Evolutionary conservation across 2,888 invertebrate genomes (phyloP).

Genomic region (Scaptomyza caliginosa): DNA sequence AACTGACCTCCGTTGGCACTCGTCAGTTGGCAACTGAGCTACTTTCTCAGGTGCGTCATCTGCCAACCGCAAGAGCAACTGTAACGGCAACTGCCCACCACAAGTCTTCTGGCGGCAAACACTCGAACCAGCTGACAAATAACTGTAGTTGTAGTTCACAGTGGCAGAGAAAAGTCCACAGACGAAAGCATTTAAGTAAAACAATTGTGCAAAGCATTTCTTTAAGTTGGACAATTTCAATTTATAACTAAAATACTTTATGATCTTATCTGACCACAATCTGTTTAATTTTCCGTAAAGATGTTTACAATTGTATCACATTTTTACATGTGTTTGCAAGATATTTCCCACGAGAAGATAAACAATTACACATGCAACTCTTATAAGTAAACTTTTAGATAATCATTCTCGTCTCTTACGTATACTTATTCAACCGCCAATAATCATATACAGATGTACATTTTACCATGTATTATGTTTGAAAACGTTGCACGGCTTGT

Average conservation of each 20-base stretch:
- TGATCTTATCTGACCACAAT: too few species aligned
- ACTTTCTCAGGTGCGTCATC: constrained; percentile 68
- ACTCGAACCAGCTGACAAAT: constrained; percentile 41
- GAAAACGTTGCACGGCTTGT: constrained; percentile 48
- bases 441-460: constrained; percentile 8
- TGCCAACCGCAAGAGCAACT: constrained; percentile 11
- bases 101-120: background rate
- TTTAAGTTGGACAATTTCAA: too few species aligned
- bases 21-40: constrained; percentile 39
- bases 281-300: background rate
- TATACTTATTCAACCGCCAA: background rate
- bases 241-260: too few species aligned
- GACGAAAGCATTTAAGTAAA: background rate
- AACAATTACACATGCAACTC: background rate
- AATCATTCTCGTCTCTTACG: background rate
- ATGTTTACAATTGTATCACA: background rate
- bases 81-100: constrained; percentile 27
- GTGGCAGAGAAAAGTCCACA: background rate
- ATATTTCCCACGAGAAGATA: constrained; percentile 1
- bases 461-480: background rate
- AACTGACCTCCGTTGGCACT: constrained; percentile 5
- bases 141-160: background rate
- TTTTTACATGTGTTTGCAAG: background rate
- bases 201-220: background rate
- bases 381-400: background rate